These are phyloP conservation scores for Temnothorax longispinosus DNA, from an alignment of 1,140 invertebrate genomes.

Conservation along the genomic window DNA sequence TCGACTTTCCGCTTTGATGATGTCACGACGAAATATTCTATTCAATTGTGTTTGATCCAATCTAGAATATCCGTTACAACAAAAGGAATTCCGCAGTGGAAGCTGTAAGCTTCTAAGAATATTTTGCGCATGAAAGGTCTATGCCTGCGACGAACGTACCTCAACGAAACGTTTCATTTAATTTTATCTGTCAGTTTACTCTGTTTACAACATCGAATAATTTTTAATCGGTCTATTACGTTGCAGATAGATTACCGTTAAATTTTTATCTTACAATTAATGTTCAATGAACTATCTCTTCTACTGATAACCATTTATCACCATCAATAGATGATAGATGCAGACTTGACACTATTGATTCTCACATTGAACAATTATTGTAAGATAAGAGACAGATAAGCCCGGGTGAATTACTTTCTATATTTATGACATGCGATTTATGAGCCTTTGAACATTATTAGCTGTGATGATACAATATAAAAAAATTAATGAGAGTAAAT, in stretches of 20 bases:
- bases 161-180: background rate
- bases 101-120: background rate
- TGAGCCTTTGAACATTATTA: background rate
- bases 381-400: background rate
- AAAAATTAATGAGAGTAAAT: background rate
- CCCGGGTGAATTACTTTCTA: background rate
- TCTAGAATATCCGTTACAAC: background rate
- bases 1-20: background rate
- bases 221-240: background rate
- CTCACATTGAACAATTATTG: background rate
- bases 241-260: background rate
- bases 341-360: background rate
- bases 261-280: constrained; percentile 8
- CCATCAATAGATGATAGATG: background rate
- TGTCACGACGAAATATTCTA: background rate
- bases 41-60: background rate
- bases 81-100: background rate
- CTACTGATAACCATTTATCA: background rate
- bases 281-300: background rate
- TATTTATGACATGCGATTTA: background rate
- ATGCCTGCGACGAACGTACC: background rate
- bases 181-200: background rate
- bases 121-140: background rate
- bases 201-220: background rate
- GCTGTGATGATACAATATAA: background rate